Percentiles rank a stretch among this genome's conserved stretches.
Conservation (phyloP, 1,140 invertebrate species). For the Leptinotarsa undecemlineata region DNA sequence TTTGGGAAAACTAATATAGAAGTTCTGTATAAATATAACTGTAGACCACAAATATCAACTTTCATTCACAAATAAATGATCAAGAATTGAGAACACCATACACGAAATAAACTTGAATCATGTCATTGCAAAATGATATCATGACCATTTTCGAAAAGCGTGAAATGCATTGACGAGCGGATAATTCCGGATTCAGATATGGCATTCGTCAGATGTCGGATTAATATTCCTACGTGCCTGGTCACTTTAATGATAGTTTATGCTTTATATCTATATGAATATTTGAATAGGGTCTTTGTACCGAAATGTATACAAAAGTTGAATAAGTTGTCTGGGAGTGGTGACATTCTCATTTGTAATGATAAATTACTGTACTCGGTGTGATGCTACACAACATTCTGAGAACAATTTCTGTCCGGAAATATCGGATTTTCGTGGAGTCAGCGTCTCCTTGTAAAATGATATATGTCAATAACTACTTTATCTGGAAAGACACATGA, state of each 20-base stretch:
- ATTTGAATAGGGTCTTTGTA: constrained; percentile 7
- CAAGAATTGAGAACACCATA: no score
- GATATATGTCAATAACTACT: background rate
- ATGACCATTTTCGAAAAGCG: constrained; percentile 2
- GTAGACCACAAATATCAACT: no score
- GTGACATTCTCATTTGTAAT: background rate
- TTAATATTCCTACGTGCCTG: constrained; percentile 16
- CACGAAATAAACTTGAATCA: no score
- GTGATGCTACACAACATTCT: background rate
- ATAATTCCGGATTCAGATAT: constrained; percentile 4
- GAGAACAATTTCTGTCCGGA: background rate
- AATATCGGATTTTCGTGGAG: background rate
- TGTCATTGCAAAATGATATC: background rate
- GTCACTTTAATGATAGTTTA: constrained; percentile 21
- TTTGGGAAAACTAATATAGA: no score
- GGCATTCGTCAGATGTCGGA: constrained; percentile 21
- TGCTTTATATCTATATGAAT: background rate
- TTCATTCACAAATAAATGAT: no score
- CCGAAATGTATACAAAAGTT: background rate
- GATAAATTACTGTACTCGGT: background rate
- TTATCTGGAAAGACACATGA: background rate
- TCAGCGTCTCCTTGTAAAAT: background rate
- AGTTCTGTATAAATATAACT: no score
- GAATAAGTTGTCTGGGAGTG: background rate
- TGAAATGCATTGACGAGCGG: constrained; percentile 14